Evolutionary conservation across 2,888 invertebrate species (phyloP).

Genomic region (Yponomeuta evonymella): DNA sequence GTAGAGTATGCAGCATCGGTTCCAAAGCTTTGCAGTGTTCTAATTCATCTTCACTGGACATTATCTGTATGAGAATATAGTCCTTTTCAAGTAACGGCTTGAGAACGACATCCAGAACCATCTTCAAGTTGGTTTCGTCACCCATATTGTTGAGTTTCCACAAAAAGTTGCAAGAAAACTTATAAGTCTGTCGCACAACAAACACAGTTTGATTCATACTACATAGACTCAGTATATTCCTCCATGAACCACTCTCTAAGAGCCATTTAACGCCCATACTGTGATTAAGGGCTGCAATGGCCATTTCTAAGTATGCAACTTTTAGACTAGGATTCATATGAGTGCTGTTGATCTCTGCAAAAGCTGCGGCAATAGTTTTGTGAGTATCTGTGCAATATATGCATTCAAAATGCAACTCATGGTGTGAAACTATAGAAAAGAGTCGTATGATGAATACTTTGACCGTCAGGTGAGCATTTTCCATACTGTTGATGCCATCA

Average conservation of each 20-base stretch:
- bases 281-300: slow-evolving; percentile 77
- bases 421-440: slow-evolving; percentile 73
- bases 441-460: slow-evolving; percentile 79
- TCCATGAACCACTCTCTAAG: slow-evolving; percentile 78
- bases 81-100: slow-evolving; percentile 76
- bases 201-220: slow-evolving; percentile 83
- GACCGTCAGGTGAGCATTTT: slow-evolving; percentile 48
- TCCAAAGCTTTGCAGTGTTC: slow-evolving; percentile 68
- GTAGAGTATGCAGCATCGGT: slow-evolving; percentile 75
- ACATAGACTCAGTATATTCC: slow-evolving; percentile 77
- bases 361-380: slow-evolving; percentile 36
- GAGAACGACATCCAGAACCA: slow-evolving; percentile 74
- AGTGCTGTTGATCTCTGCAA: slow-evolving; percentile 42
- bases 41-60: slow-evolving; percentile 68
- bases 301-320: slow-evolving; percentile 80
- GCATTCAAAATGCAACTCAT: slow-evolving; percentile 77
- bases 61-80: slow-evolving; percentile 63
- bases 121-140: slow-evolving; percentile 66
- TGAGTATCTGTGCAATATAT: slow-evolving; percentile 59
- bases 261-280: slow-evolving; percentile 80
- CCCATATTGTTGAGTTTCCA: slow-evolving; percentile 69
- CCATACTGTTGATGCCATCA: slow-evolving; percentile 38
- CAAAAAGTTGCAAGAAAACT: slow-evolving; percentile 77
- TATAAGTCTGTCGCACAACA: slow-evolving; percentile 80
- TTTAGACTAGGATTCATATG: slow-evolving; percentile 77